Base-by-base conservation (phyloP, 2,797 vertebrate genomes). In the Schizopygopsis pylzovi region DNA sequence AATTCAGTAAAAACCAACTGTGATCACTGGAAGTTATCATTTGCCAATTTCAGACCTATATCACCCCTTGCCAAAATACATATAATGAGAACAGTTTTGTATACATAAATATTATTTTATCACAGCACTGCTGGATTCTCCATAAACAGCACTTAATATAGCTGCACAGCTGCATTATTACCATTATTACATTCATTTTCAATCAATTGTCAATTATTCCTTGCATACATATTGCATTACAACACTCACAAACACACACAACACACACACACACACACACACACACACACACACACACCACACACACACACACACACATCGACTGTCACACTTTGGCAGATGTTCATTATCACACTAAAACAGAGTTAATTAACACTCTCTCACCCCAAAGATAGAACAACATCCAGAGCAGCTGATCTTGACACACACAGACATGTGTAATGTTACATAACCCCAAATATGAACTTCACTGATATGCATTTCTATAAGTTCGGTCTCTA, bases 341-440 rank as follows among this genome's bases (percentile, higher is more conserved):
- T 75, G 73, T 87, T 87, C 67, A 85, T 87, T 81, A 86, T 85
- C 89, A 84, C 89, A 82, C n/a, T 63, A 28, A 82, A 65, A 79
- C 71, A 65, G 72, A 83, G 72, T 59, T 89, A 81, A 89, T 86
- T 79, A 89, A 85, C 87, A 83, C 80, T 67, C 59, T 88, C 77
- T 80, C 87, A 88, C 88, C 33, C 37, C 78, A 49, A 45, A 83
- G 49, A 81, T 45, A 83, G 81, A 84, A 28, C 61, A 68, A 65
- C 76, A 78, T 80, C 11, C 67, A 61, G 45, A 86, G 11, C 68
- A 37, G 54, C 86, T 83, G 70, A 72, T 81, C 52, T 45, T 81
- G 79, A 67, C 72, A 86, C 87, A 86, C 80, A 79, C 79, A 75
- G 13, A 72, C 41, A 63, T n/a, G 28, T 59, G 41, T 49, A 76